Evolutionary conservation across 53 echinoderm and acorn worm species (phyloP).

Genomic region (Apostichopus leukothele): DNA sequence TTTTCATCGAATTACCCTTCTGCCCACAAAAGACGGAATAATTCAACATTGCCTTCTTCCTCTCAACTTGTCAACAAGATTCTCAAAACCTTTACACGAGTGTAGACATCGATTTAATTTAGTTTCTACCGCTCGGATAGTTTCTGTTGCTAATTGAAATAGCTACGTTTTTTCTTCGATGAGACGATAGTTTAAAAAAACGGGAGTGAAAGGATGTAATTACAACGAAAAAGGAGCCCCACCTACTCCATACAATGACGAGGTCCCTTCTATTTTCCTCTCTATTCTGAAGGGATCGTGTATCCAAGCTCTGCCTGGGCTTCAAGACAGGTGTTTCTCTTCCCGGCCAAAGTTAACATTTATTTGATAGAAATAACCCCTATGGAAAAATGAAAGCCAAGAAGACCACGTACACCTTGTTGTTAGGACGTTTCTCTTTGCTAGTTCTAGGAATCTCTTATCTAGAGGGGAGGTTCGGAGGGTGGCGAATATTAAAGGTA

Average conservation of each 20-base stretch:
- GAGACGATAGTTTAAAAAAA: not conserved
- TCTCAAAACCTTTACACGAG: constrained; percentile 49
- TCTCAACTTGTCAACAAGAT: constrained; percentile 47
- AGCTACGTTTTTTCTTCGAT: not conserved
- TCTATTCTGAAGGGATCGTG: constrained; percentile 7
- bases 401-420: constrained; percentile 15
- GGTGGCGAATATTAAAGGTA: constrained; percentile 38
- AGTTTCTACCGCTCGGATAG: constrained; percentile 22
- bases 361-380: constrained; percentile 46
- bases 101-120: constrained; percentile 50
- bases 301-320: constrained; percentile 12
- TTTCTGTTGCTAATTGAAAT: constrained; percentile 52
- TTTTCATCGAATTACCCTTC: constrained; percentile 50
- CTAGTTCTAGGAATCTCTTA: constrained; percentile 20
- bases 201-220: constrained; percentile 47
- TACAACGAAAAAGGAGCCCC: constrained; percentile 17
- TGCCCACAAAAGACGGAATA: constrained; percentile 40
- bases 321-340: constrained; percentile 41
- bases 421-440: constrained; percentile 15
- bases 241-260: constrained; percentile 15
- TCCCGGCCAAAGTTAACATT: constrained; percentile 39
- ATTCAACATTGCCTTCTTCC: constrained; percentile 48
- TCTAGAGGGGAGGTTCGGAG: constrained; percentile 28
- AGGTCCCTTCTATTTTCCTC: constrained; percentile 14
- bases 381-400: constrained; percentile 36